A percentile compares a stretch with the other conserved stretches of the same genome.
These are phyloP conservation scores for Cyprinodon tularosa DNA, from an alignment of 2,113 vertebrate genomes.

Conservation along the genomic window DNA sequence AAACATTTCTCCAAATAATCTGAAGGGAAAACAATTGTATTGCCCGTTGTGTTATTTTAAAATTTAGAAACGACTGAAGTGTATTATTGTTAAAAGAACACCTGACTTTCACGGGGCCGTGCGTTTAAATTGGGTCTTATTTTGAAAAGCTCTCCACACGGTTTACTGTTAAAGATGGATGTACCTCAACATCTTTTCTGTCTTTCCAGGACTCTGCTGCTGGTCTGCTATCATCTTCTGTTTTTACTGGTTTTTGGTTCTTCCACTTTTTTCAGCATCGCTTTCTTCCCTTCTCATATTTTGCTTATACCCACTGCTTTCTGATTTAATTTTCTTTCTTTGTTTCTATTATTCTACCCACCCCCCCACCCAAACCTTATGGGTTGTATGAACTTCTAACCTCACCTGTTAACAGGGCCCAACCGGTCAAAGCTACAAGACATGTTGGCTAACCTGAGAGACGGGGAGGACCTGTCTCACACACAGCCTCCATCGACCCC, in stretches of 20 bases:
- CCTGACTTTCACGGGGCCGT: too few species aligned
- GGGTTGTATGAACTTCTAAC: constrained; percentile 25
- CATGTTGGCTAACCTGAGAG: constrained; percentile 98
- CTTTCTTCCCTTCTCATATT: constrained; percentile 31
- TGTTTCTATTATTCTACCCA: neutral
- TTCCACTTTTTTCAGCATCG: constrained; percentile 52
- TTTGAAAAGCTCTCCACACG: constrained; percentile 6
- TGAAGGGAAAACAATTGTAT: too few species aligned
- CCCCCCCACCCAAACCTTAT: neutral
- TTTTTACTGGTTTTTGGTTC: constrained; percentile 30
- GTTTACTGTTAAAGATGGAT: constrained; percentile 22
- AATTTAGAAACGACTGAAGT: too few species aligned
- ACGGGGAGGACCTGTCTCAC: constrained; percentile 93
- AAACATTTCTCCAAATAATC: too few species aligned
- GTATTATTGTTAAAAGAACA: too few species aligned
- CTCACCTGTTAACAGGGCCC: constrained; percentile 83
- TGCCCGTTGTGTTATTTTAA: too few species aligned
- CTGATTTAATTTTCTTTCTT: neutral
- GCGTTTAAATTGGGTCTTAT: neutral
- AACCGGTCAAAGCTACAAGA: constrained; percentile 98
- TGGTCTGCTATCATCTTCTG: constrained; percentile 31
- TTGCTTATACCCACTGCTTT: constrained; percentile 28
- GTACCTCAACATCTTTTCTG: constrained; percentile 18
- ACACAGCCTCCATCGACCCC: constrained; percentile 91
- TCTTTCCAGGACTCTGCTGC: constrained; percentile 36